Conservation (phyloP, 2,797 vertebrate species). For the Parauchenoglanis punctatus region DNA sequence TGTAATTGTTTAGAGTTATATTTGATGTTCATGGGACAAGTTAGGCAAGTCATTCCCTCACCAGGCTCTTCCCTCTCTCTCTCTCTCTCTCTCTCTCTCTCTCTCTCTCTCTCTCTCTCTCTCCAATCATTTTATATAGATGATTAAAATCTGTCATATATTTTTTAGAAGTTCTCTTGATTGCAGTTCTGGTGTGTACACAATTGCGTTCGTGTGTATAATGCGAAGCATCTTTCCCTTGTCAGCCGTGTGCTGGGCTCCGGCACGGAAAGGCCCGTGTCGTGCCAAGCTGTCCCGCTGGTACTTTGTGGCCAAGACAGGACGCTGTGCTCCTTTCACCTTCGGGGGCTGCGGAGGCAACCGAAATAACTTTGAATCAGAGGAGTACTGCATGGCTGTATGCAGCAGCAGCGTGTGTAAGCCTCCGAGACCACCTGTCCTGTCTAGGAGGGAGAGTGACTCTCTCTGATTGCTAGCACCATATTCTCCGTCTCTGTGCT, state of each 20-base stretch:
- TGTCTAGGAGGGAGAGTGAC: constrained; percentile 37
- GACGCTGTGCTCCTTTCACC: constrained; percentile 93
- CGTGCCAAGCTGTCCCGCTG: constrained; percentile 91
- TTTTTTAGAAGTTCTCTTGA: background rate
- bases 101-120: too few relatives aligned
- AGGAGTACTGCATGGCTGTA: constrained; percentile 98
- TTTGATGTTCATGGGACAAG: too few relatives aligned
- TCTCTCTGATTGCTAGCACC: constrained; percentile 15
- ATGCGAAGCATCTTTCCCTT: constrained; percentile 32
- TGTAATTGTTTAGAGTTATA: too few relatives aligned
- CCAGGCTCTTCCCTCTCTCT: too few relatives aligned
- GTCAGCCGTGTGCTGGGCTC: constrained; percentile 96
- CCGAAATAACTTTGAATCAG: constrained; percentile 99
- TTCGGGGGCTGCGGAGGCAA: constrained; percentile 98
- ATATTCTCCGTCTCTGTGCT: constrained; percentile 33
- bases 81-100: too few relatives aligned
- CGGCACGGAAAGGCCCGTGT: constrained; percentile 90
- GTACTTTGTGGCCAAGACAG: constrained; percentile 90
- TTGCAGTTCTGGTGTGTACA: background rate
- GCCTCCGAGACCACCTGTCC: constrained; percentile 63
- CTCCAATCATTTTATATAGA: too few relatives aligned
- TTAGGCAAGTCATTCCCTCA: too few relatives aligned
- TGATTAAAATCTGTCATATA: too few relatives aligned
- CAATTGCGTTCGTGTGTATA: constrained; percentile 55
- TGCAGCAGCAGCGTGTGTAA: constrained; percentile 95